Conservation (phyloP, 2,888 invertebrate species). For the Entomobrya proxima region DNA sequence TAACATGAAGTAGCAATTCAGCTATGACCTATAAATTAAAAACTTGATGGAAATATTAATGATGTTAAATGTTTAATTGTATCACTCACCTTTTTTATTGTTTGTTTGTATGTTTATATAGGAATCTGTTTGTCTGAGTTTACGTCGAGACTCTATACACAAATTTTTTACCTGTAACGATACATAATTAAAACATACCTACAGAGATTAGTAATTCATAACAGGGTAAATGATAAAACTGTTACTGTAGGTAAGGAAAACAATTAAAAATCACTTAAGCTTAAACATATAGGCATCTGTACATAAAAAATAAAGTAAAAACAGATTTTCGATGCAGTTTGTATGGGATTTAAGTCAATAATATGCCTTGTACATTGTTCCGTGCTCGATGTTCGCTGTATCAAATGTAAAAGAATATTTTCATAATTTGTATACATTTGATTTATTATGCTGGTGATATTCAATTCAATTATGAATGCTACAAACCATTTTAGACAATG, state of each 20-base stretch:
- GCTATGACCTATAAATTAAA: constrained; percentile 16
- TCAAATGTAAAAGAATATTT: too few relatives aligned
- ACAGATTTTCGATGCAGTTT: not conserved
- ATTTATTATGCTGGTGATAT: too few relatives aligned
- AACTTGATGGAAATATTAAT: not conserved
- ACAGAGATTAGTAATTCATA: not conserved
- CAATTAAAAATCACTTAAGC: constrained; percentile 26
- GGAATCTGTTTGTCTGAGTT: too few relatives aligned
- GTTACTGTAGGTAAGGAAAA: constrained; percentile 11
- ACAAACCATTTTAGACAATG: too few relatives aligned
- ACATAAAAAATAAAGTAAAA: not conserved
- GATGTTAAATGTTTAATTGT: not conserved
- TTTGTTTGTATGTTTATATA: too few relatives aligned
- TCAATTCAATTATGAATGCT: too few relatives aligned
- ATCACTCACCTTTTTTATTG: not conserved
- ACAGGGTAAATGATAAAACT: not conserved
- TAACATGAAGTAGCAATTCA: constrained; percentile 1
- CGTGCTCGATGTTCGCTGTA: not conserved
- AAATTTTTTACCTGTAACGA: not conserved
- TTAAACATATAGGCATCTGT: not conserved
- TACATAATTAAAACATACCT: not conserved
- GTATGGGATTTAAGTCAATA: too few relatives aligned
- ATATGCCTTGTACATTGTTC: too few relatives aligned
- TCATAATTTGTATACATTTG: too few relatives aligned
- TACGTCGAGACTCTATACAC: too few relatives aligned